Evolutionary conservation across 2,888 invertebrate species (phyloP).

Genomic region (Ochlodes sylvanus): DNA sequence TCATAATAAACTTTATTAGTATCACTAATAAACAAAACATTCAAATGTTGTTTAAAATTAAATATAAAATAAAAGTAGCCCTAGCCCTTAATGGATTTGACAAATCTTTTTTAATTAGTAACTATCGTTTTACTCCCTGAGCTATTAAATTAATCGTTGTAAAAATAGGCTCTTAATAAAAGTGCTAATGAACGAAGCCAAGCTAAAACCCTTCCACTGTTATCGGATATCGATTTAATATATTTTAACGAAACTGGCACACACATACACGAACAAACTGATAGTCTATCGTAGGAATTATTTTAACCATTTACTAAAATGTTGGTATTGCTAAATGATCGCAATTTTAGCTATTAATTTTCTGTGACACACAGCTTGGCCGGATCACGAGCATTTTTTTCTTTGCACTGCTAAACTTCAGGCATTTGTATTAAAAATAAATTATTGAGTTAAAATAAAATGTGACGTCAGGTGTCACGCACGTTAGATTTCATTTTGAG

Average conservation of each 20-base stretch:
- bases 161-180: conserved; percentile 18
- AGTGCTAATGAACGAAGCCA: conserved; percentile 10
- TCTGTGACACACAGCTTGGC: conserved; percentile 8
- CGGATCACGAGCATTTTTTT: neutral
- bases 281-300: conserved; percentile 56
- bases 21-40: too few relatives aligned
- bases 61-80: neutral
- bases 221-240: conserved; percentile 56
- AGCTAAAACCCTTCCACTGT: conserved; percentile 7
- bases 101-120: conserved; percentile 3
- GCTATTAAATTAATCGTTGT: conserved; percentile 1
- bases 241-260: conserved; percentile 49
- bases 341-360: conserved; percentile 32
- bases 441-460: too few relatives aligned
- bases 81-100: neutral
- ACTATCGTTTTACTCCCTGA: neutral
- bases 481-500: too few relatives aligned
- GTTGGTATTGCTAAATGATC: conserved; percentile 34
- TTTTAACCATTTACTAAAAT: conserved; percentile 42
- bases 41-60: too few relatives aligned
- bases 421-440: too few relatives aligned
- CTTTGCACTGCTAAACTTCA: too few relatives aligned
- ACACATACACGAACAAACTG: conserved; percentile 60
- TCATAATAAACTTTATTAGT: too few relatives aligned
- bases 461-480: too few relatives aligned